Base-by-base conservation (phyloP, 1,140 invertebrate genomes). In the Aleiodes sp. region DNA sequence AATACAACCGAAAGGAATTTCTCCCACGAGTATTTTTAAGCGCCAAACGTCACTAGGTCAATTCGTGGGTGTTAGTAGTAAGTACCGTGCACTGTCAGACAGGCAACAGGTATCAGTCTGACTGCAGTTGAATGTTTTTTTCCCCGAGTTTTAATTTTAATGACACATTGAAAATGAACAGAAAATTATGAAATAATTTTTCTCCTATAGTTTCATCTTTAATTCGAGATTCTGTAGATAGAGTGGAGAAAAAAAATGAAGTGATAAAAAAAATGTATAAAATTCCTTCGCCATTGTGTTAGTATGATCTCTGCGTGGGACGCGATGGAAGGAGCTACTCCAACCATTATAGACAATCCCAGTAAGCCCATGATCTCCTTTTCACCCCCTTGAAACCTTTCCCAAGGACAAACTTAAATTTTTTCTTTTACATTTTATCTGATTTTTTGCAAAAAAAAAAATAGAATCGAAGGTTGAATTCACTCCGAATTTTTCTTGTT, bases 61-160 rank as follows among this genome's bases (percentile, higher is more conserved):
- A 4, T 52, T 16, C 46, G 46, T 52, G 46, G 46, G 46, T 52
- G 41, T 19, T 2, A 52, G 46, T 52, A 52, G 46, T 52, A 52
- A 52, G 46, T 52, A 52, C 46, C 46, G 21, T 52, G 21, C 19
- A 52, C 19, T 21, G 46, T 52, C 46, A 52, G 46, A 21, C 46
- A 16, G 19, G 46, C 46, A 52, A 52, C 46, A 52, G 46, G 46
- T 52, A 52, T 52, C 46, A 52, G 46, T 52, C 41, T 4, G n/a
- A 46, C 41, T 46, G n/a, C 9, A 16, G 6, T 9, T 9, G 2
- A 4, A 12, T 24, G 19, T 24, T 21, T 24, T 24, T 52, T 21
- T 9, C n/a, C n/a, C n/a, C n/a, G n/a, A n/a, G 7, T 24, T 52
- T 21, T 52, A 52, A 24, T 52, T 19, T 52, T 1, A 12, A n/a